These are phyloP conservation scores for Buathra laborator DNA, from an alignment of 2,888 invertebrate genomes.

Conservation along the genomic window DNA sequence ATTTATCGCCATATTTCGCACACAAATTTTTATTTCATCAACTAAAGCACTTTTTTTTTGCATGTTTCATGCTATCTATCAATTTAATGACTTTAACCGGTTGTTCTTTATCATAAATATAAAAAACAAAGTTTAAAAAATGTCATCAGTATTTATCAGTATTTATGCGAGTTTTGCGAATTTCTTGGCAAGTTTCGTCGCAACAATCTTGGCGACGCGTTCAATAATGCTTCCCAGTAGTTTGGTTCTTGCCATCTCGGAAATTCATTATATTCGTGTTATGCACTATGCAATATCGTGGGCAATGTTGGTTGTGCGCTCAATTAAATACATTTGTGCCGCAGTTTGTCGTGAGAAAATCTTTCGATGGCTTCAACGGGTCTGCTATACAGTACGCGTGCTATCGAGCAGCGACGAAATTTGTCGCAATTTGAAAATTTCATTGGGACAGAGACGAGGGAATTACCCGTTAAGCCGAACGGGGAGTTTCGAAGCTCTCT, in stretches of 20 bases:
- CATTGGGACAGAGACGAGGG: conserved; percentile 66
- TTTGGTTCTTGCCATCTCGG: conserved; percentile 19
- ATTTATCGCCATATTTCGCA: no score
- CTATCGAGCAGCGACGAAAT: conserved; percentile 48
- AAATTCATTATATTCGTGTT: not conserved
- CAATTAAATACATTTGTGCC: conserved; percentile 58
- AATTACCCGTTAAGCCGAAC: conserved; percentile 64
- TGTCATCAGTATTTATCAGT: not conserved
- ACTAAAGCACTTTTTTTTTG: no score
- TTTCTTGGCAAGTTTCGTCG: not conserved
- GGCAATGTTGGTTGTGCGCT: conserved; percentile 11
- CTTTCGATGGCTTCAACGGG: conserved; percentile 36
- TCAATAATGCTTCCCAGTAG: conserved; percentile 23
- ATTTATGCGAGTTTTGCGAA: not conserved
- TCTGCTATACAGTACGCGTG: conserved; percentile 21
- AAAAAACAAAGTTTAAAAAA: not conserved
- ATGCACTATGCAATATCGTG: not conserved
- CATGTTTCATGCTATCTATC: not conserved
- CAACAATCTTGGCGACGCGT: not conserved
- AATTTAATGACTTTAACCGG: not conserved
- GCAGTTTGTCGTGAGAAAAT: conserved; percentile 33
- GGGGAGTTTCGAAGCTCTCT: conserved; percentile 23
- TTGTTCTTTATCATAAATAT: not conserved
- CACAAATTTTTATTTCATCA: no score
- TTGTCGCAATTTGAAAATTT: conserved; percentile 70